Conservation (phyloP, 2,797 vertebrate species). For the Pantherophis alleghaniensis region DNA sequence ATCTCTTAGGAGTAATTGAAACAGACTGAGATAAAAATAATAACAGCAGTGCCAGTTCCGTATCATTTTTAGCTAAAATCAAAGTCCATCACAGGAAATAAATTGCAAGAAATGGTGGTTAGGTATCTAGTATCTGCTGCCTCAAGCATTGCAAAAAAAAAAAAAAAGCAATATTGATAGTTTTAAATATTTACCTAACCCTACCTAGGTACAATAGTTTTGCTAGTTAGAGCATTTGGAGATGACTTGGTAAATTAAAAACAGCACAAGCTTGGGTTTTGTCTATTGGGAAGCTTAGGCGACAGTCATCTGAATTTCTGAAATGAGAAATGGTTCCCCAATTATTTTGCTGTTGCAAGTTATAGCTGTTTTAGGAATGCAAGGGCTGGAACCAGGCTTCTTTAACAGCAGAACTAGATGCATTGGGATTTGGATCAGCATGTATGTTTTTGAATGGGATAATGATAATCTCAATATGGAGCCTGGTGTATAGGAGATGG, state of each 20-base stretch:
- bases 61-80: constrained; percentile 10
- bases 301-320: not conserved
- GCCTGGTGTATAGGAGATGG: not conserved
- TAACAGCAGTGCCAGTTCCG: not conserved
- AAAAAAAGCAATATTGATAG: not conserved
- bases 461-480: not conserved
- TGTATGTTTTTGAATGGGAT: not conserved
- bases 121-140: not conserved
- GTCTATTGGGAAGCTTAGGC: not conserved
- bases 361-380: not conserved
- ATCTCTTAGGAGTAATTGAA: not conserved
- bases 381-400: not conserved
- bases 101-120: not conserved
- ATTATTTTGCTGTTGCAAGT: not conserved
- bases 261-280: not conserved
- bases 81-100: constrained; percentile 7
- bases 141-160: not conserved
- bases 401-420: not conserved
- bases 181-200: not conserved
- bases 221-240: not conserved
- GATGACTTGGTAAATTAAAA: not conserved
- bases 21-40: not conserved
- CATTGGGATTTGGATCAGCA: too few species aligned
- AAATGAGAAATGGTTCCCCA: not conserved
- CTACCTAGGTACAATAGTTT: not conserved